Evolutionary conservation across 2,888 invertebrate genomes (phyloP).

Genomic region (Philereme transversata): DNA sequence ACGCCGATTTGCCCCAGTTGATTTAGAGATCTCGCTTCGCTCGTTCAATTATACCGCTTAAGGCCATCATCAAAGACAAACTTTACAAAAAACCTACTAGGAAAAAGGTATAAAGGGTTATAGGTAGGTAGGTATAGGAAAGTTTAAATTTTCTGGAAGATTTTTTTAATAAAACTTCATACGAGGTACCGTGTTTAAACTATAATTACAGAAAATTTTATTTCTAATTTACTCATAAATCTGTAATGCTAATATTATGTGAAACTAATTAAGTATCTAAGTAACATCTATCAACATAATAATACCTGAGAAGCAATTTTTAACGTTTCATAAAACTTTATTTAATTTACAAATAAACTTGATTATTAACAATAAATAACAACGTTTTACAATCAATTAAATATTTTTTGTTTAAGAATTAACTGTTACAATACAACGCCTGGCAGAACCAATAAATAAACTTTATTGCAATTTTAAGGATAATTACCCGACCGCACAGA

Average conservation of each 20-base stretch:
- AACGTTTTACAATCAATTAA: slow-evolving; percentile 16
- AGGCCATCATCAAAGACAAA: too few species aligned
- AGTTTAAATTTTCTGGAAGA: neutral
- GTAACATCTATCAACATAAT: slow-evolving; percentile 27
- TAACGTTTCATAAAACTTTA: slow-evolving; percentile 10
- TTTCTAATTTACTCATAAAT: slow-evolving; percentile 3
- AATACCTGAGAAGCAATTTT: slow-evolving; percentile 21
- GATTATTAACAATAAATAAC: slow-evolving; percentile 21
- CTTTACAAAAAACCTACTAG: too few species aligned
- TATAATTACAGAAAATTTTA: slow-evolving; percentile 16
- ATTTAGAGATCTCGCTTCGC: too few species aligned
- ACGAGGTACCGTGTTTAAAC: slow-evolving; percentile 2
- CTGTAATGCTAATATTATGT: slow-evolving; percentile 11
- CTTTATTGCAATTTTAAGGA: too few species aligned
- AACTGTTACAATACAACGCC: too few species aligned
- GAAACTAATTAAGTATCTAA: slow-evolving; percentile 23
- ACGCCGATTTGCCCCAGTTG: too few species aligned
- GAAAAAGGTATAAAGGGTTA: too few species aligned
- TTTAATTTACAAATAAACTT: slow-evolving; percentile 17
- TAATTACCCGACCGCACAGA: too few species aligned
- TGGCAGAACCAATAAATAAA: too few species aligned
- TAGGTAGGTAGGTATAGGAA: too few species aligned
- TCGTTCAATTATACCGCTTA: too few species aligned
- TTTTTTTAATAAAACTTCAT: slow-evolving; percentile 8
- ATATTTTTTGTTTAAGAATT: neutral